phyloP scores from a whole-genome alignment of 2,888 invertebrate species.

The Amblyjoppa fuscipennis region DNA sequence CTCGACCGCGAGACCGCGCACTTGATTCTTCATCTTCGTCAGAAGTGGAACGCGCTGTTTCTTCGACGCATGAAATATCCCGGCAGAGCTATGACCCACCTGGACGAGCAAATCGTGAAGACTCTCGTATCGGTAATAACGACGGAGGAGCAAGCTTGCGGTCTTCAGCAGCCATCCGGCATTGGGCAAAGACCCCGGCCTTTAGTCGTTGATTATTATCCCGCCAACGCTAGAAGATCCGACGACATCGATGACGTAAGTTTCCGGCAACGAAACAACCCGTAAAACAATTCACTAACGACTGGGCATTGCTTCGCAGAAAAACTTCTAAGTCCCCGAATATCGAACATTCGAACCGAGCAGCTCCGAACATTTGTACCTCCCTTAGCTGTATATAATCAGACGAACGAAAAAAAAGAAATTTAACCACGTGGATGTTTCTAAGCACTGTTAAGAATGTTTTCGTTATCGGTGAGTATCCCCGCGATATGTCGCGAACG shows the following conservation, averaged over 20 bases:
- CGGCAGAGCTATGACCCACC: conserved; percentile 86
- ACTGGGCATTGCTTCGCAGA: conserved; percentile 49
- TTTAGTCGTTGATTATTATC: conserved; percentile 87
- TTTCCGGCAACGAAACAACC: conserved; percentile 21
- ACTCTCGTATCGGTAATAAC: conserved; percentile 89
- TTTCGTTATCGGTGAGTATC: conserved; percentile 33
- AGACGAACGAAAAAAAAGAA: conserved; percentile 27
- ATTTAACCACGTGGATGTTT: conserved; percentile 20
- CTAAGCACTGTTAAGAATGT: conserved; percentile 2
- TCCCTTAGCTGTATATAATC: conserved; percentile 39
- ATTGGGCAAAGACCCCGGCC: conserved; percentile 92
- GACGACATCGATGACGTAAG: conserved; percentile 79
- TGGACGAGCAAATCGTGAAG: conserved; percentile 90
- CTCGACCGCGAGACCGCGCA: conserved; percentile 89
- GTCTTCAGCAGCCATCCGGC: conserved; percentile 90
- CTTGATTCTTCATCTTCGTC: conserved; percentile 89
- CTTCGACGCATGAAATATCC: conserved; percentile 88
- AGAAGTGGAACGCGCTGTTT: conserved; percentile 91
- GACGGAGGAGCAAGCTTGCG: conserved; percentile 90
- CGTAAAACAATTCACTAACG: neutral
- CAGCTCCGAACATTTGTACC: conserved; percentile 20
- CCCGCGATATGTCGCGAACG: neutral
- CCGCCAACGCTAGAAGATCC: conserved; percentile 80
- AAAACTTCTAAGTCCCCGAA: conserved; percentile 50
- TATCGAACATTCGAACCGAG: neutral